Base-by-base conservation (phyloP, 2,113 vertebrate species). In the Hydrochoerus hydrochaeris region DNA sequence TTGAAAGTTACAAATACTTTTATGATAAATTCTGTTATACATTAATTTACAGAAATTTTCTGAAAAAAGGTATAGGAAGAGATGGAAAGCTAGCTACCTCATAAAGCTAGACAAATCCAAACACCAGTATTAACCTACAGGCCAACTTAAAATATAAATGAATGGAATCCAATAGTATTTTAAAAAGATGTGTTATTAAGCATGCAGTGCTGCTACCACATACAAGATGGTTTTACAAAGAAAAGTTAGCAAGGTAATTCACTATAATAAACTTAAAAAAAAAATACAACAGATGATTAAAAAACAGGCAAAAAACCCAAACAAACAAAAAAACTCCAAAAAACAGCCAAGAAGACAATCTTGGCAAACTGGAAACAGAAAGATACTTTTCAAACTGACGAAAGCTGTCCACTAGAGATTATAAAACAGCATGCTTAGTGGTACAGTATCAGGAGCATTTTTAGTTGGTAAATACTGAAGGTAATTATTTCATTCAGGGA, bases 1-100 rank as follows among this genome's bases (percentile, higher is more conserved):
- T 94, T 62, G 86, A 88, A 90, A 52, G 85, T 30, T 38, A 46
- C 28, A 93, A 81, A 73, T 49, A 87, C 63, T 58, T 91, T 85
- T 88, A 71, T 9, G 28, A 96, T 4, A 60, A 88, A 84, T 90
- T 92, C 60, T 92, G 60, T 46, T 41, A 80, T 78, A 85, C 5
- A 12, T 75, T 80, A 83, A 49, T 3, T 83, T 93, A 88, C 1
- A 94, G 35, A 88, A 88, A 90, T 49, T 44, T 88, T 16, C 57
- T 57, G 1, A 38, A 41, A 60, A 69, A 78, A 28, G 20, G 20
- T 22, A 62, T 4, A 85, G 75, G 41, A 57, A 88, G 86, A 89
- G 62, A 93, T 24, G 9, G 85, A 86, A 63, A n/a, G n/a, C 35
- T 81, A 62, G 7, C 19, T 35, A 69, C 38, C 12, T 84, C 77